Conservation (phyloP, 2,888 invertebrate species). For the Xanthostigma xanthostigma region DNA sequence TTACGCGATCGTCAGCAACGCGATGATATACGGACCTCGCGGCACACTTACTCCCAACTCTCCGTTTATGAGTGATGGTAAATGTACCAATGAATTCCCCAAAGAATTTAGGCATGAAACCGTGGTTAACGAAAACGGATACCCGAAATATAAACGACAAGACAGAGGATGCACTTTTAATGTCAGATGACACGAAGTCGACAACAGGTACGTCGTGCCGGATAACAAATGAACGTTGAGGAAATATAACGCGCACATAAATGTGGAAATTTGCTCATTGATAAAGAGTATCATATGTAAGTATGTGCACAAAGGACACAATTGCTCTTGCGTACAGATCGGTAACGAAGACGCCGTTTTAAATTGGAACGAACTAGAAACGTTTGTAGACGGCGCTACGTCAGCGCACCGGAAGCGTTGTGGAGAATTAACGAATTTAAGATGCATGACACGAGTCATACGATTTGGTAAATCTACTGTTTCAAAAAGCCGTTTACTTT, state of each 20-base stretch:
- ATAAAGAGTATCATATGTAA: conserved; percentile 17
- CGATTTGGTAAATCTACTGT: conserved; percentile 13
- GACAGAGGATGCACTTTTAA: conserved; percentile 7
- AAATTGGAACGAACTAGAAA: no score
- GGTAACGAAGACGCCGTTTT: no score
- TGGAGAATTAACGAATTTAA: conserved; percentile 17
- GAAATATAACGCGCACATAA: conserved; percentile 17
- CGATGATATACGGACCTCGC: conserved; percentile 12
- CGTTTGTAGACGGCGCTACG: no score
- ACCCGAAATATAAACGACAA: conserved; percentile 15
- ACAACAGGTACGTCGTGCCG: conserved; percentile 21
- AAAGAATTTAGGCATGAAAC: conserved; percentile 15
- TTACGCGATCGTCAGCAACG: conserved; percentile 9
- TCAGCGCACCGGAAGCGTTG: no score
- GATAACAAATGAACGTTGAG: conserved; percentile 12
- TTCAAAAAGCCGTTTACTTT: conserved; percentile 10
- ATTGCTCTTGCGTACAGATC: no score
- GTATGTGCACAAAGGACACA: no score
- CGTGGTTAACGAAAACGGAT: conserved; percentile 14
- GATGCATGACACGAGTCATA: conserved; percentile 18
- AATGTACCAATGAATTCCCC: conserved; percentile 17
- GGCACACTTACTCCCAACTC: conserved; percentile 6
- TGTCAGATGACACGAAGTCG: conserved; percentile 6
- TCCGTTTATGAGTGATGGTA: conserved; percentile 10
- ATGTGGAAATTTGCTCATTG: conserved; percentile 17